Base-by-base conservation (phyloP, 2,888 invertebrate species). In the Caradrina kadenii region DNA sequence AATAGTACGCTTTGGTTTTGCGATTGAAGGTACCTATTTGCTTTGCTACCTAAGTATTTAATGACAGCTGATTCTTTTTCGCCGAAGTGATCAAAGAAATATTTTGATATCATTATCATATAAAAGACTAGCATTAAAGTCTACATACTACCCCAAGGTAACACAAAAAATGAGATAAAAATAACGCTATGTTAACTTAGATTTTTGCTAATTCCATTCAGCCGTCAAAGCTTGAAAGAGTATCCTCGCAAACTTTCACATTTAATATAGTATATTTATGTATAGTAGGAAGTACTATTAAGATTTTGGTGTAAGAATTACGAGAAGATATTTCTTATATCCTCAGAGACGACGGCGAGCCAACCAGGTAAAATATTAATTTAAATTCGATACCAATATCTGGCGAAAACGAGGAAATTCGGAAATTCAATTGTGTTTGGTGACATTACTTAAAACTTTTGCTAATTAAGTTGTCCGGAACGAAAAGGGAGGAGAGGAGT, bases 401-500 rank as follows among this genome's bases (percentile, higher is more conserved):
- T 26, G 0, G 1, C 5, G 19, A 26, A 42, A 50, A 26, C 48
- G 19, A 78, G 39, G 1, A 22, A 66, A 54, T 48, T 56, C 52
- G 15, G 52, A 63, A 65, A 58, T 64, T 21, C 63, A 26, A 54
- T 58, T 62, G 63, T 67, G 54, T 80, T 80, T 72, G 63, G 60
- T 63, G 69, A 73, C 62, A 62, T 75, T 64, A 70, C 55, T 73
- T 68, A 58, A 76, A 80, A 80, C 54, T 80, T 77, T 75, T 55
- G 58, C 63, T 81, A 80, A 84, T 82, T 70, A 69, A 73, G 63
- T 83, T 84, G 65, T 26, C 50, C 50, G 53, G 54, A 66, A 63
- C 31, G 69, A 80, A 76, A 76, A 49, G 61, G 69, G 59, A 70
- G 76, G 54, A 55, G 64, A 49, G 60, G 54, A 76, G 80, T 77